A percentile compares a stretch with the other conserved stretches of the same genome.
Evolutionary conservation across 2,797 vertebrate species (phyloP).

Genomic region (Myotis pilosus): DNA sequence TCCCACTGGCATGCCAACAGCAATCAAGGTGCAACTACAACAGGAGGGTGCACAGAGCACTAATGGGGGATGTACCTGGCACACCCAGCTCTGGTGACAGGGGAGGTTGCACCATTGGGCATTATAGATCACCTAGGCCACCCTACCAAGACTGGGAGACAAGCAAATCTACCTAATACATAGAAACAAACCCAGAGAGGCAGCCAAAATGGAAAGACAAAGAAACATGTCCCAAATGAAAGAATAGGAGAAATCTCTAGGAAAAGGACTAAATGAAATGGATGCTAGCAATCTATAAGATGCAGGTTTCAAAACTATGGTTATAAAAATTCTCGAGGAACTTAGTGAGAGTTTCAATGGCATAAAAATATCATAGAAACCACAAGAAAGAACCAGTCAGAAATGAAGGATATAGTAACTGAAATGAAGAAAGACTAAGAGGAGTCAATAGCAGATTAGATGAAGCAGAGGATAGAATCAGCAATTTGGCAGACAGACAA

Average conservation of each 20-base stretch:
- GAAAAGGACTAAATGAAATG: not conserved
- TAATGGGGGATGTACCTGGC: not conserved
- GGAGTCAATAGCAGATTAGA: not conserved
- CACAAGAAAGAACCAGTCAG: not conserved
- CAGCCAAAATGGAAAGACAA: not conserved
- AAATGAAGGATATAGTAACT: not conserved
- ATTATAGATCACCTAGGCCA: not conserved
- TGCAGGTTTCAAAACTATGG: not conserved
- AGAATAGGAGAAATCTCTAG: not conserved
- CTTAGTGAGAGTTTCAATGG: not conserved
- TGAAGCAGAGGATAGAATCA: not conserved
- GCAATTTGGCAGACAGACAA: not conserved
- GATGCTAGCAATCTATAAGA: not conserved
- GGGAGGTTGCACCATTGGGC: not conserved
- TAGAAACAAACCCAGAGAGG: not conserved
- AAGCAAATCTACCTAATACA: not conserved
- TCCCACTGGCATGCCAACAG: not conserved
- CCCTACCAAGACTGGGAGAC: not conserved
- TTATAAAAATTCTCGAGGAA: not conserved
- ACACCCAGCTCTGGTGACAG: not conserved
- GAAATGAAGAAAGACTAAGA: not conserved
- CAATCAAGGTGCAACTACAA: not conserved
- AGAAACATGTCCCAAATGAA: not conserved
- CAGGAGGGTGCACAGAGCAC: not conserved
- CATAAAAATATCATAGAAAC: not conserved